Conservation (phyloP, 2,797 vertebrate genomes). For the Esox lucius region DNA sequence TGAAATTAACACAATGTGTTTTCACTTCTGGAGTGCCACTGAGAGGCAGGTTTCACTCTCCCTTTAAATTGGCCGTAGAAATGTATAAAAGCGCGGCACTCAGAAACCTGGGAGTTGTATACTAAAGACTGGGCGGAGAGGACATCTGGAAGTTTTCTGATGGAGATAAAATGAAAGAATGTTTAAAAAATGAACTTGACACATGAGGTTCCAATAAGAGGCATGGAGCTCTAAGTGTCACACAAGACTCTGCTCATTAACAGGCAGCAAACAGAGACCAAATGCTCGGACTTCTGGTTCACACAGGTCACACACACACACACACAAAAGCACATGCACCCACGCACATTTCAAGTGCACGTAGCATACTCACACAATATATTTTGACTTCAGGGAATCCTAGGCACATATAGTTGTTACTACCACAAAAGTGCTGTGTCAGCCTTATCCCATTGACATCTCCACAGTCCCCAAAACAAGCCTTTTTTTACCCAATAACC, state of each 20-base stretch:
- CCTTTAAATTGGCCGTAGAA: conserved; percentile 39
- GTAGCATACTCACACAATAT: conserved; percentile 4
- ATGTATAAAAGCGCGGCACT: conserved; percentile 27
- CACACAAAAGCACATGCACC: neutral
- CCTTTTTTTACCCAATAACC: conserved; percentile 64
- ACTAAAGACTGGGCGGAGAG: conserved; percentile 1
- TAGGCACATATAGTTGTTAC: too few species aligned
- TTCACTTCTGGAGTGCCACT: conserved; percentile 45
- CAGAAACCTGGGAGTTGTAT: neutral
- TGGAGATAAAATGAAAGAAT: conserved; percentile 57
- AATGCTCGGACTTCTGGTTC: conserved; percentile 9
- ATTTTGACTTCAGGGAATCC: too few species aligned
- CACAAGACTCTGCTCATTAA: conserved; percentile 47
- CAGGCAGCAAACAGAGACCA: conserved; percentile 44
- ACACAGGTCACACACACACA: neutral
- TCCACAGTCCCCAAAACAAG: conserved; percentile 43
- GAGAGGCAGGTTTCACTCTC: conserved; percentile 35
- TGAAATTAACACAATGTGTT: conserved; percentile 49
- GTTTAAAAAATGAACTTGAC: conserved; percentile 36
- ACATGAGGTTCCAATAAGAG: conserved; percentile 66
- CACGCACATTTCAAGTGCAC: conserved; percentile 18
- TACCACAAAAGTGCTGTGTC: conserved; percentile 34
- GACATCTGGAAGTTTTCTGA: conserved; percentile 51
- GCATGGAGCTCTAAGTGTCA: conserved; percentile 52
- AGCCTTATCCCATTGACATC: conserved; percentile 50